Evolutionary conservation across 2,797 vertebrate species (phyloP), one percentile per base, ranked within the genome.

Genomic region (Denticeps clupeoides): DNA sequence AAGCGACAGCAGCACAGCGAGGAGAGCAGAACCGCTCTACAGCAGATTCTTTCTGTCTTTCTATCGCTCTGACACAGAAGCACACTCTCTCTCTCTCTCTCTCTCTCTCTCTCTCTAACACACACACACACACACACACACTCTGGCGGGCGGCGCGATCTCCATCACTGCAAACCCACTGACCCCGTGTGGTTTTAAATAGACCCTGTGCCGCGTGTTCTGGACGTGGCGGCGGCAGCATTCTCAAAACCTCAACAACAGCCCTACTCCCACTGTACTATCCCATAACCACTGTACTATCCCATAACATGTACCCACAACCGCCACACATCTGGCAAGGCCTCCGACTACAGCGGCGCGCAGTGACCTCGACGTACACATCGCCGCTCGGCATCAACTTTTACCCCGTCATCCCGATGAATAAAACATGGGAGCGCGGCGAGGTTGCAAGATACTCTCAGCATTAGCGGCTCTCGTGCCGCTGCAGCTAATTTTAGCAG

Each of bases 1-100:
- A 79, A 63, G 75, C 75, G 74, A 76, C 72, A 67, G 62, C 65
- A 67, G 54, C 64, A 73, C 78, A 52, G 52, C 51, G 38, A 23
- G 41, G n/a, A 37, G 51, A 58, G 51, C 19, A 45, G 28, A 37
- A 53, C 47, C 62, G 50, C 64, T 70, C 55, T 56, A 71, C 60
- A 75, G 76, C 70, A 70, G 69, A 40, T 28, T 23, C 4, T 25
- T 41, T 40, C 5, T 25, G 18, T 44, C 41, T 48, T 58, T 45
- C 48, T 45, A 28, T 28, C 35, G 4, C 40, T 41, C 19, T 9
- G 21, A 27, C 46, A 15, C 35, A 41, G 28, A 43, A 38, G 45
- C 38, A 42, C 43, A 55, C 47, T 7, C 24, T 18, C 33, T 37
- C 18, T 19, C 6, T 3, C 15, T 35, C 15, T 18, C 6, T 3